phyloP scores from a whole-genome alignment of 2,113 vertebrate species.

The Perca fluviatilis region DNA sequence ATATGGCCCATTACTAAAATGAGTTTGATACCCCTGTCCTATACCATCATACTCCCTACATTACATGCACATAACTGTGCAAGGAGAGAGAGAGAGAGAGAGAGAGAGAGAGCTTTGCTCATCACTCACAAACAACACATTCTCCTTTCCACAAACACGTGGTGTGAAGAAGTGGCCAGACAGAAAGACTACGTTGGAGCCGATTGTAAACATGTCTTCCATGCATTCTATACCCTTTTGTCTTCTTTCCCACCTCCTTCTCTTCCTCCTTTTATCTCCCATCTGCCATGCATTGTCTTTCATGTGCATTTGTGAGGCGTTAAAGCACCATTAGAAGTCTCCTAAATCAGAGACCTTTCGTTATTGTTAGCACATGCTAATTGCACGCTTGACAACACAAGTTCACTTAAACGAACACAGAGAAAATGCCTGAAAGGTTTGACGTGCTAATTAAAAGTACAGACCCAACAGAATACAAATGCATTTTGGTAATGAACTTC shows the following conservation, averaged over 20 bases:
- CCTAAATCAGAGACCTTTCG: slow-evolving; percentile 10
- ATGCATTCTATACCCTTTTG: slow-evolving; percentile 6
- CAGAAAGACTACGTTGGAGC: slow-evolving; percentile 23
- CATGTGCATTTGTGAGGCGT: slow-evolving; percentile 51
- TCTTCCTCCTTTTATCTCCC: slow-evolving; percentile 41
- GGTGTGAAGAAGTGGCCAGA: slow-evolving; percentile 30
- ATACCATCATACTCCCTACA: neutral
- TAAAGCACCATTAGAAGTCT: slow-evolving; percentile 33
- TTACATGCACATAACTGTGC: slow-evolving; percentile 13
- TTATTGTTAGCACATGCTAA: slow-evolving; percentile 60
- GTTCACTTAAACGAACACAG: neutral
- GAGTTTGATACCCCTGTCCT: neutral
- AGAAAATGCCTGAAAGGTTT: neutral
- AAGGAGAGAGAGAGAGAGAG: neutral
- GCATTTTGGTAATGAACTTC: neutral
- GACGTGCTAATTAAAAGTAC: neutral
- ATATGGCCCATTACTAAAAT: no score
- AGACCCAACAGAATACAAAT: neutral
- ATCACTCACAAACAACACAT: slow-evolving; percentile 8
- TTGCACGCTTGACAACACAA: neutral
- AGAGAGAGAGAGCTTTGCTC: neutral
- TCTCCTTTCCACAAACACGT: slow-evolving; percentile 7
- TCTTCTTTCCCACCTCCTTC: slow-evolving; percentile 49
- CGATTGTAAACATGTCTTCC: slow-evolving; percentile 22
- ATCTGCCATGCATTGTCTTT: slow-evolving; percentile 44